Evolutionary conservation across 2,888 invertebrate genomes (phyloP).

Genomic region (Tenthredo scrophulariae): DNA sequence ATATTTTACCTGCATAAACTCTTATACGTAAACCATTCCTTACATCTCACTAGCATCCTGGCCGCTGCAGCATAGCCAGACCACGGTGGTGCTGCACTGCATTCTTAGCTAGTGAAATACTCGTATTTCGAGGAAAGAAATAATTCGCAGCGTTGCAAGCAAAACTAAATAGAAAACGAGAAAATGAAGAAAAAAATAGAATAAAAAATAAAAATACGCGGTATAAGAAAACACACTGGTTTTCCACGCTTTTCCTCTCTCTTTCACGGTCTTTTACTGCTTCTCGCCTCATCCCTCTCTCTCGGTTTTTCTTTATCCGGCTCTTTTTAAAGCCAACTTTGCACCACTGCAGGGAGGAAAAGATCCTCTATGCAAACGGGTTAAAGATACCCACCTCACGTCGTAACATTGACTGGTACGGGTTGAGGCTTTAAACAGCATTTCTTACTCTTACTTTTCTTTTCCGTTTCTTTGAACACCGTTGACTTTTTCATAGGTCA

Average conservation of each 20-base stretch:
- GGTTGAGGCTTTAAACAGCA: conserved; percentile 5
- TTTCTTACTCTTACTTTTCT: conserved; percentile 2
- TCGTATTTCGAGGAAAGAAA: conserved; percentile 45
- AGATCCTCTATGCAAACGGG: conserved; percentile 43
- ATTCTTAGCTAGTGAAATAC: conserved; percentile 45
- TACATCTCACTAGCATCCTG: conserved; percentile 24
- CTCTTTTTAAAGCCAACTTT: conserved; percentile 36
- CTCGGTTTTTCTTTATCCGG: neutral
- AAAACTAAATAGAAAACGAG: conserved; percentile 14
- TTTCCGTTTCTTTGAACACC: conserved; percentile 14
- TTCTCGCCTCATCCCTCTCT: neutral
- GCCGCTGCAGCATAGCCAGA: neutral
- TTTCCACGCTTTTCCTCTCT: conserved; percentile 15
- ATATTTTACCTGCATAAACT: conserved; percentile 21
- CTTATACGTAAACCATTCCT: neutral
- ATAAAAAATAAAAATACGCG: neutral
- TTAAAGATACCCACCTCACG: conserved; percentile 35
- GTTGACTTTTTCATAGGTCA: conserved; percentile 41
- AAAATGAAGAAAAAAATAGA: neutral
- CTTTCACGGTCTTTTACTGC: conserved; percentile 9
- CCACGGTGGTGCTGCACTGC: conserved; percentile 27
- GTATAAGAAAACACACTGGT: conserved; percentile 35
- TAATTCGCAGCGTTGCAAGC: conserved; percentile 21
- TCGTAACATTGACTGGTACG: conserved; percentile 34
- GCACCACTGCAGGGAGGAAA: conserved; percentile 18